Evolutionary conservation across 2,113 vertebrate genomes (phyloP).

Genomic region (Pomatorhinus ruficollis): DNA sequence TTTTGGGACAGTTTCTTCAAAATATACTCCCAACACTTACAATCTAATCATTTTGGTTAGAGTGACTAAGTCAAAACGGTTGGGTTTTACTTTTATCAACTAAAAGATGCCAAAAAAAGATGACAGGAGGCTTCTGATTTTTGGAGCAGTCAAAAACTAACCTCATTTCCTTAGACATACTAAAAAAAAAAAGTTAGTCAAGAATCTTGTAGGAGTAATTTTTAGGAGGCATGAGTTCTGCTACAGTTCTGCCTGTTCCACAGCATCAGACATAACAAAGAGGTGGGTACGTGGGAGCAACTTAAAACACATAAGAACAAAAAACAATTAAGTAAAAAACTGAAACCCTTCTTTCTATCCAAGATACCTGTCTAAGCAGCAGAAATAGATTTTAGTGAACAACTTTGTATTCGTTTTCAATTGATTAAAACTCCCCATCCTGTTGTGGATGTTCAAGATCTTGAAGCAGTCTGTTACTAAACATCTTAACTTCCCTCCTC

Average conservation of each 20-base stretch:
- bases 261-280: not conserved
- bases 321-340: not conserved
- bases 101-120: not conserved
- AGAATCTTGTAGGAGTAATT: not conserved
- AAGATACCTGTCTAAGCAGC: not conserved
- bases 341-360: not conserved
- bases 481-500: not conserved
- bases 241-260: not conserved
- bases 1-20: not conserved
- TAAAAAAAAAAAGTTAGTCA: not conserved
- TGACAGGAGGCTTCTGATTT: not conserved
- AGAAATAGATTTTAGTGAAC: not conserved
- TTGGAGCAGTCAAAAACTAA: not conserved
- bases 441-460: not conserved
- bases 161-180: not conserved
- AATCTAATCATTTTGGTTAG: not conserved
- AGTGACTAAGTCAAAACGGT: not conserved
- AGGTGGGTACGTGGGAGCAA: not conserved
- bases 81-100: not conserved
- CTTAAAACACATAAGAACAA: not conserved
- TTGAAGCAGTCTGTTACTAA: not conserved
- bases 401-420: not conserved
- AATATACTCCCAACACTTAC: not conserved
- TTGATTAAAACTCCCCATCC: not conserved
- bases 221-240: not conserved